Percentiles rank a stretch among this genome's conserved stretches.
phyloP scores from a whole-genome alignment of 2,888 invertebrate species.

The Deilephila porcellus region DNA sequence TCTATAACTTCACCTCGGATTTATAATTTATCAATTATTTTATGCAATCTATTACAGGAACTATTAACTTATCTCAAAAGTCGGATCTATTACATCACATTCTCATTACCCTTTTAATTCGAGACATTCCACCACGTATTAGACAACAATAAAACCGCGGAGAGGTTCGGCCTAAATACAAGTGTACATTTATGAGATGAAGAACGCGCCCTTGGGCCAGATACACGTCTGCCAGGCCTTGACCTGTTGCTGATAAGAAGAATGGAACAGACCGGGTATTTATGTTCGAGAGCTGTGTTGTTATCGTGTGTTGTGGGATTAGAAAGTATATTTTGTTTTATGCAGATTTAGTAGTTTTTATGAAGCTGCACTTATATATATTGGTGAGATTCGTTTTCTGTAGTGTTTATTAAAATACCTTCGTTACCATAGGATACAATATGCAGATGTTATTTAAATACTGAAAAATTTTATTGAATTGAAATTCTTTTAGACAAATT shows the following conservation, averaged over 20 bases:
- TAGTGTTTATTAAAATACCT: too few species aligned
- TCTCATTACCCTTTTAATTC: not conserved
- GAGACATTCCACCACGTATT: not conserved
- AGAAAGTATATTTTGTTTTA: not conserved
- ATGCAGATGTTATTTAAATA: too few species aligned
- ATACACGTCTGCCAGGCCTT: slow-evolving; percentile 3
- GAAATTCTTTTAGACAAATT: too few species aligned
- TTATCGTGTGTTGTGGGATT: not conserved
- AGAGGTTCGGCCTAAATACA: slow-evolving; percentile 18
- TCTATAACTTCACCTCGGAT: too few species aligned
- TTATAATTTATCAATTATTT: too few species aligned
- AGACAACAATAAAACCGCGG: slow-evolving; percentile 17
- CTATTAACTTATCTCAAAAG: too few species aligned
- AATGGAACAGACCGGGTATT: slow-evolving; percentile 7
- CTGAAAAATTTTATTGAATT: too few species aligned
- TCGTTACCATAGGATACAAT: too few species aligned
- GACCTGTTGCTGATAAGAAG: slow-evolving; percentile 18
- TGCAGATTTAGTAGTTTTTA: too few species aligned
- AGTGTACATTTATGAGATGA: slow-evolving; percentile 16
- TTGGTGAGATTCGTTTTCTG: too few species aligned
- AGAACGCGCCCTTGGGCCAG: slow-evolving; percentile 20
- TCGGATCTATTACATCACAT: too few species aligned
- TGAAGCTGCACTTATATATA: too few species aligned
- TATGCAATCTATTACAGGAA: not conserved
- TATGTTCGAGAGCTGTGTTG: not conserved